These are phyloP conservation scores for Paguma larvata DNA, from an alignment of 2,797 vertebrate genomes.

Conservation along the genomic window DNA sequence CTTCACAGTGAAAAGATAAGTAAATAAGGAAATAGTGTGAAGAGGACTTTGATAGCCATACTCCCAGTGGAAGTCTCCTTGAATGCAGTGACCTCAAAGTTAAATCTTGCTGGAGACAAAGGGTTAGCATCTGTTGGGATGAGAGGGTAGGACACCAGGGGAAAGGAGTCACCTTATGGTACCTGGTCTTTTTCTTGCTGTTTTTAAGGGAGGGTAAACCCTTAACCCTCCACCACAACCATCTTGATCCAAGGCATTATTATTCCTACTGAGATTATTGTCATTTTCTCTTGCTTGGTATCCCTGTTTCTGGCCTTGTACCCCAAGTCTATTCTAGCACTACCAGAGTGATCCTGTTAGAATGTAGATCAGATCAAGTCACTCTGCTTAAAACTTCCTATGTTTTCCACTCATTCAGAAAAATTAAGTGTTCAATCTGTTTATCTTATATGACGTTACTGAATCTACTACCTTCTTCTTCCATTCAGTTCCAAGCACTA, in stretches of 20 bases:
- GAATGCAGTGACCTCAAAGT: neutral
- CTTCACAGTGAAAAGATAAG: no score
- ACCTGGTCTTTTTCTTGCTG: neutral
- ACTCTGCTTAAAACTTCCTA: neutral
- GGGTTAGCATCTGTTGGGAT: neutral
- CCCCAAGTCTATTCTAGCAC: neutral
- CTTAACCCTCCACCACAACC: neutral
- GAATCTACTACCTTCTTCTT: neutral
- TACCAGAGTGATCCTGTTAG: neutral
- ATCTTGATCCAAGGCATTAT: neutral
- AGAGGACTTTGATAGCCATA: neutral
- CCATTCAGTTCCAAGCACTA: neutral
- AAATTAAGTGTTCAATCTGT: neutral
- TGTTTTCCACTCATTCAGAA: neutral
- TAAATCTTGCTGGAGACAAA: neutral
- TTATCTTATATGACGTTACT: neutral
- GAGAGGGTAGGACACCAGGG: neutral
- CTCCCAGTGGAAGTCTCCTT: neutral
- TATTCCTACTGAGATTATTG: neutral
- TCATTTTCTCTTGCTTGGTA: neutral
- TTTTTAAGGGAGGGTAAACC: neutral
- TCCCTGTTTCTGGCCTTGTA: neutral
- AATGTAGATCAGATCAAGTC: neutral
- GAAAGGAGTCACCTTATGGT: no score
- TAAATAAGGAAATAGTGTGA: neutral